Percentiles rank a stretch among this genome's conserved stretches.
Evolutionary conservation across 1,140 invertebrate species (phyloP).

Genomic region (Sycophaga agraensis): DNA sequence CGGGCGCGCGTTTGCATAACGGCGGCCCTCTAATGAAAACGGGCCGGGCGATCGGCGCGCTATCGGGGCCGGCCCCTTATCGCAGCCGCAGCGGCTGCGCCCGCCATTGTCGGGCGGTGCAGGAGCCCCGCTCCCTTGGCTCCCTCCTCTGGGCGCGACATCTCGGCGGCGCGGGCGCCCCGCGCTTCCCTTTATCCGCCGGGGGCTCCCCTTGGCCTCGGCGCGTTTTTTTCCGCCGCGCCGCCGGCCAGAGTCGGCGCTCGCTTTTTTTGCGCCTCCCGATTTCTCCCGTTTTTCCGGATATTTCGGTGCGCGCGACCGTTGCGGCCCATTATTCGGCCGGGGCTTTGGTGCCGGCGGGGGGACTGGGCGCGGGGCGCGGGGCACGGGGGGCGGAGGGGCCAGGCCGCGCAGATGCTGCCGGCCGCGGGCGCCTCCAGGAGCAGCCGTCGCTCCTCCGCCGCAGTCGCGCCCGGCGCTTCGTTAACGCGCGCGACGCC

Average conservation of each 20-base stretch:
- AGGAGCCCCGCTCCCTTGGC: no score
- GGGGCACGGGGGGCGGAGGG: not conserved
- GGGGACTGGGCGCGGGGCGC: not conserved
- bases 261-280: slow-evolving; percentile 18
- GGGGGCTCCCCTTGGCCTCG: not conserved
- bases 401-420: slow-evolving; percentile 3
- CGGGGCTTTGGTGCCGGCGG: not conserved
- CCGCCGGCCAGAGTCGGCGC: not conserved
- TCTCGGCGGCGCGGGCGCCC: not conserved
- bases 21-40: no score
- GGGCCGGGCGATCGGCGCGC: no score
- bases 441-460: no score
- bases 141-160: slow-evolving; percentile 21
- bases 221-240: not conserved
- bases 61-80: no score
- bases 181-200: not conserved
- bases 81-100: no score
- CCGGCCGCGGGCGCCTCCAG: no score
- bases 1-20: no score
- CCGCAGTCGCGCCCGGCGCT: not conserved
- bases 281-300: slow-evolving; percentile 13
- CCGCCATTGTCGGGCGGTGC: no score
- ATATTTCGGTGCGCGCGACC: not conserved
- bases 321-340: not conserved
- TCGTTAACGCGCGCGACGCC: not conserved